A percentile compares a stretch with the other conserved stretches of the same genome.
These are phyloP conservation scores for Stratiomys singularior DNA, from an alignment of 2,888 invertebrate genomes.

Conservation along the genomic window DNA sequence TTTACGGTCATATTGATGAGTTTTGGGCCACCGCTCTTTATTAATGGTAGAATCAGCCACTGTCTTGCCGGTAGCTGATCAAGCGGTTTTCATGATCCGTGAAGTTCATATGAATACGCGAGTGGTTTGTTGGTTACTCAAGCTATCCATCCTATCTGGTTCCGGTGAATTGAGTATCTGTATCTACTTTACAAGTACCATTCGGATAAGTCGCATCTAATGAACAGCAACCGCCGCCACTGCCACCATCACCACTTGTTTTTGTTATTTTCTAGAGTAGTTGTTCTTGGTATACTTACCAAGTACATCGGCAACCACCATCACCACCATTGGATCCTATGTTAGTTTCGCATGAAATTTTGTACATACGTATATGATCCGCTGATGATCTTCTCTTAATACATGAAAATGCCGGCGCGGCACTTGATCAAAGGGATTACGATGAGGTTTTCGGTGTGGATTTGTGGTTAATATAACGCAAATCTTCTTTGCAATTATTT, in stretches of 20 bases:
- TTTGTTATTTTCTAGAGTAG: not conserved
- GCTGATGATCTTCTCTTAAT: slow-evolving; percentile 11
- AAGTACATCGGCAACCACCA: not conserved
- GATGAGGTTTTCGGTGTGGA: slow-evolving; percentile 44
- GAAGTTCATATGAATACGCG: not conserved
- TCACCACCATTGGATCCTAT: not conserved
- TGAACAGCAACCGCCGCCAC: slow-evolving; percentile 29
- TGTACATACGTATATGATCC: slow-evolving; percentile 16
- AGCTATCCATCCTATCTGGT: too few relatives aligned
- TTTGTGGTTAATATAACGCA: slow-evolving; percentile 45
- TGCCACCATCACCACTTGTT: slow-evolving; percentile 8
- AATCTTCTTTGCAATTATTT: slow-evolving; percentile 45
- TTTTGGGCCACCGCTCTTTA: slow-evolving; percentile 23
- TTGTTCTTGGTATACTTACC: not conserved
- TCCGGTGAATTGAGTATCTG: not conserved
- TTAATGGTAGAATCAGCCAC: slow-evolving; percentile 14
- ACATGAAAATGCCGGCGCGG: slow-evolving; percentile 29
- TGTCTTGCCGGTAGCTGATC: slow-evolving; percentile 39
- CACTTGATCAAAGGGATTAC: slow-evolving; percentile 43
- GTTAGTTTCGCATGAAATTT: not conserved
- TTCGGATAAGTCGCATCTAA: slow-evolving; percentile 22
- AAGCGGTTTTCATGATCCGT: slow-evolving; percentile 22
- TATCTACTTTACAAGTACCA: not conserved
- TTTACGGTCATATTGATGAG: slow-evolving; percentile 45
- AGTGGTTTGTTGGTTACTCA: too few relatives aligned